Base-by-base conservation (phyloP, 1,140 invertebrate species). In the Tetramorium parvispinum region DNA sequence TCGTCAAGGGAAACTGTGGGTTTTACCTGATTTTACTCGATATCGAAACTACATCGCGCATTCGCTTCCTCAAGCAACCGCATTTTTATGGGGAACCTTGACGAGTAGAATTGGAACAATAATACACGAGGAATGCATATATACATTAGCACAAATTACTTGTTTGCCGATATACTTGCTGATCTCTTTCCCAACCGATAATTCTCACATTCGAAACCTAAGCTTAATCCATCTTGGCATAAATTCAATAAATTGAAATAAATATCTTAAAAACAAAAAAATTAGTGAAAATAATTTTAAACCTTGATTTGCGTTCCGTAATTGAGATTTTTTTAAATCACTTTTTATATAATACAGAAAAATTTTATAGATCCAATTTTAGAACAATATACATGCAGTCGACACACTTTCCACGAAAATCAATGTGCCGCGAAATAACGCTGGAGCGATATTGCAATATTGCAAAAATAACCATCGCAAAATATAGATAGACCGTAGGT, bases 321-420 rank as follows among this genome's bases (percentile, higher is more conserved):
- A 7, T 7, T 16, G 6, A 8, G 1, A 51, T 43, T n/a, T n/a
- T 70, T 43, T 10, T 24, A 37, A 13, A 55, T 49, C 21, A 53
- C 7, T 66, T 37, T 46, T 32, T 27, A 13, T 51, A 13, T 55
- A 43, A 55, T 27, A 6, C 43, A 13, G 13, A 16, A 27, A 3
- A 53, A 24, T 0, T 70, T 57, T 43, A 43, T 79, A 40, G 32
- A n/a, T 57, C 3, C 7, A 7, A 82, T 75, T 83, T 66, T 75
- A 59, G 43, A 81, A 57, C 21, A 81, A 24, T 32, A 27, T n/a
- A 8, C 13, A 68, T 32, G 6, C 40, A 61, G 27, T 18, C 51
- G 53, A 82, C 43, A 83, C n/a, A 73, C 40, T 83, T 83, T 75
- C 11, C 37, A 24, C 24, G 46, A 70, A 70, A 83, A 43, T 75